Evolutionary conservation across 2,113 vertebrate species (phyloP), one percentile per base, ranked within the genome.

Genomic region (Pavo muticus): DNA sequence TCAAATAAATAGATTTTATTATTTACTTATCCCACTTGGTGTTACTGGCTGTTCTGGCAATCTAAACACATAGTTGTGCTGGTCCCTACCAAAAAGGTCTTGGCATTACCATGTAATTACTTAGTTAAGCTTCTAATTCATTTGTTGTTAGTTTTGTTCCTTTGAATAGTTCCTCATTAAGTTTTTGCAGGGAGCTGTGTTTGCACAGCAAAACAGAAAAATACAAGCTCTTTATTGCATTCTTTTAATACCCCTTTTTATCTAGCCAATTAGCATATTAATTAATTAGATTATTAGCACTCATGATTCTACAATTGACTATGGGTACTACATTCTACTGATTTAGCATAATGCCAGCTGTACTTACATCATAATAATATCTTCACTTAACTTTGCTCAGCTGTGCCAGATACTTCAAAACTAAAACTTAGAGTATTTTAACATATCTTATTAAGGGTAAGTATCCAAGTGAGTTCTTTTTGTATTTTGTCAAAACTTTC

Each of bases 191-290:
- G 61, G 29, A 96, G 57, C 86, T 37, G 21, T 88, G 72, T 93
- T 96, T 96, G 92, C 79, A 78, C 52, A 95, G 90, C 39, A 74
- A 69, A 89, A 86, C 61, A 94, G 69, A 93, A 93, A 94, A 94
- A 94, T 39, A 86, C 45, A 86, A 91, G 65, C 61, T 93, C 83
- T 91, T 93, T 74, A 68, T 20, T 86, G 61, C 72, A 71, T 90
- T 81, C 75, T 78, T 93, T 91, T 80, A 88, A 92, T 78, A 67
- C 6, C 3, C 14, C 42, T 92, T 96, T 96, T 96, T 94, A 93
- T 93, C 94, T 59, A 74, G 35, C 6, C 68, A 86, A 96, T 96
- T 96, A 94, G 52, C 92, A 95, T 94, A 94, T 92, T 96, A 95
- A 95, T 93, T 96, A 91, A 74, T 40, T 40, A 77, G 47, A 35